Evolutionary conservation across 92 coral and sea anemone genomes (phyloP), one percentile per base, ranked within the genome.

Genomic region (Heliopora coerulea): DNA sequence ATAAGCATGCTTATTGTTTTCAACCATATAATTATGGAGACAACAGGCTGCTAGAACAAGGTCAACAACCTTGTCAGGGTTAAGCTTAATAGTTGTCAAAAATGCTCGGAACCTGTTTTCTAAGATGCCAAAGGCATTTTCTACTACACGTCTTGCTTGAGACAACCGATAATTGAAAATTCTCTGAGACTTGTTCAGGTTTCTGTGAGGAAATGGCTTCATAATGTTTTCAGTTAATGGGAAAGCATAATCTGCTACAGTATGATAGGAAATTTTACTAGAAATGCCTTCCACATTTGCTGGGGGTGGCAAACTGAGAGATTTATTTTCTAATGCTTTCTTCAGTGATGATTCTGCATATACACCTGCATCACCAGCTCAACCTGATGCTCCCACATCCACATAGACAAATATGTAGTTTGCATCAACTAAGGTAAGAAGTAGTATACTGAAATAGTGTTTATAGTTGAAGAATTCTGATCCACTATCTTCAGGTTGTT

Each of bases 361-460:
- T 39, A 83, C 84, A 27, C 84, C 88, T 0, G 88, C 88, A 80
- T 84, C 84, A 41, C 88, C 84, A 35, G 84, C 88, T 27, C 84
- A 78, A 29, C 88, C 88, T 49, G 88, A 74, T 62, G 88, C 85
- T 66, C 85, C 88, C 54, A 73, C 85, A 73, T 79, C 78, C 15
- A 84, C 88, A 28, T 84, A 84, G 19, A 84, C 27, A 60, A 84
- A 84, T 57, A 72, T 84, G 52, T 84, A 79, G 52, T 84, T 79
- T 5, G 81, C 84, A 69, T 84, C 88, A 31, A 79, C 88, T 50
- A 44, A 2, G 28, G 54, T 69, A 8, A 74, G 31, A 3, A 74
- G 17, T 11, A 74, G 35, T 3, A 74, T 70, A 60, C 80, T 74
- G 25, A 74, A 74, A 52, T 58, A 74, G 54, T 74, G 80, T 54